These are phyloP conservation scores for Xestia c-nigrum DNA, from an alignment of 2,888 invertebrate genomes.

Conservation along the genomic window DNA sequence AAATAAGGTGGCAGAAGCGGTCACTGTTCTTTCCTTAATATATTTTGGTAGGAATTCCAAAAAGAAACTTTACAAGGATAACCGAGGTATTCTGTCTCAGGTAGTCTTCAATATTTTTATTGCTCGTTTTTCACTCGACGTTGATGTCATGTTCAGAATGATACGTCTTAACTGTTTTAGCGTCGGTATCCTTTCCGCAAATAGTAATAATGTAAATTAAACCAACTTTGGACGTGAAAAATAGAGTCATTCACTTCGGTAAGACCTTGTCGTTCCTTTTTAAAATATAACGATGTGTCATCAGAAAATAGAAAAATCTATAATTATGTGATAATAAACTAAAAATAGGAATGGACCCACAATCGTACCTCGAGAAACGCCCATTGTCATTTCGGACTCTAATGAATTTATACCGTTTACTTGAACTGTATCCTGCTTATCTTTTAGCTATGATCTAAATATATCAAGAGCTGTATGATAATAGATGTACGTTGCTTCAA, in stretches of 20 bases:
- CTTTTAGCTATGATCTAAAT: neutral
- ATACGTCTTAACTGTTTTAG: no score
- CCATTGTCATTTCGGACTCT: neutral
- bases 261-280: no score
- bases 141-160: neutral
- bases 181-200: no score
- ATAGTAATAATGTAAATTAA: no score
- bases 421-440: neutral
- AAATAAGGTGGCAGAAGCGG: neutral
- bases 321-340: neutral
- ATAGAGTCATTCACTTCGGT: no score
- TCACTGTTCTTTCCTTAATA: neutral
- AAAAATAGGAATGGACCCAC: neutral
- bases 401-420: neutral
- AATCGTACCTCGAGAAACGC: neutral
- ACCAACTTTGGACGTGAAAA: no score
- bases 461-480: neutral
- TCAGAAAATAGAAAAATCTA: neutral
- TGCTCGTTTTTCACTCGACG: neutral
- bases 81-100: neutral
- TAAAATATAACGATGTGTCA: no score
- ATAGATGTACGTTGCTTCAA: neutral
- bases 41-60: no score
- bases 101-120: neutral
- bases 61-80: neutral